A percentile compares a stretch with the other conserved stretches of the same genome.
Conservation (phyloP, 2,888 invertebrate species). For the Calameuta idolon region DNA sequence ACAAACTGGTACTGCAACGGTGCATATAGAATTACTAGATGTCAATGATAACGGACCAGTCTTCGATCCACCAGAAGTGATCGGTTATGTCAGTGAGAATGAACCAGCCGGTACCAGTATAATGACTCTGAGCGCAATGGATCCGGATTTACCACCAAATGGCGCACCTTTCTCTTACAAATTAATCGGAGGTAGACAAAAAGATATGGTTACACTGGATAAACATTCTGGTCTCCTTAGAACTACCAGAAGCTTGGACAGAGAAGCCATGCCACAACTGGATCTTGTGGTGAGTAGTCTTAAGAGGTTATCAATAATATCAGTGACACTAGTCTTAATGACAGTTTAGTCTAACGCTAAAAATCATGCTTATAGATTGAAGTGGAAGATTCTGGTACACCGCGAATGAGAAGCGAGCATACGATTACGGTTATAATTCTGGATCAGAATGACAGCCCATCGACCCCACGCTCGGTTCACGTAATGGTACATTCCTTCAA, state of each 20-base stretch:
- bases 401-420: constrained; percentile 85
- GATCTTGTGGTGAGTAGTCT: constrained; percentile 71
- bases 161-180: constrained; percentile 90
- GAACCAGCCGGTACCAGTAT: constrained; percentile 86
- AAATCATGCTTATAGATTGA: constrained; percentile 70
- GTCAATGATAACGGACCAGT: constrained; percentile 94
- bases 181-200: constrained; percentile 83
- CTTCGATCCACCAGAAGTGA: constrained; percentile 78
- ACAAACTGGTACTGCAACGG: constrained; percentile 90
- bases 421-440: constrained; percentile 80
- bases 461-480: constrained; percentile 84
- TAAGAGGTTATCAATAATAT: neutral
- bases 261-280: constrained; percentile 82
- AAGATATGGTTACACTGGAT: constrained; percentile 81
- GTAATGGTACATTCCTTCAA: constrained; percentile 84
- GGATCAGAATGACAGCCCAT: constrained; percentile 94
- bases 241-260: constrained; percentile 83
- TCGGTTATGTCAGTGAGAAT: constrained; percentile 88
- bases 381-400: constrained; percentile 89
- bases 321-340: neutral
- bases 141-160: constrained; percentile 90
- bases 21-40: constrained; percentile 84
- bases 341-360: neutral
- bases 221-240: constrained; percentile 83
- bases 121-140: constrained; percentile 86